Percentiles rank a stretch among this genome's conserved stretches.
Evolutionary conservation across 2,888 invertebrate genomes (phyloP).

Genomic region (Eubasilissa splendida): DNA sequence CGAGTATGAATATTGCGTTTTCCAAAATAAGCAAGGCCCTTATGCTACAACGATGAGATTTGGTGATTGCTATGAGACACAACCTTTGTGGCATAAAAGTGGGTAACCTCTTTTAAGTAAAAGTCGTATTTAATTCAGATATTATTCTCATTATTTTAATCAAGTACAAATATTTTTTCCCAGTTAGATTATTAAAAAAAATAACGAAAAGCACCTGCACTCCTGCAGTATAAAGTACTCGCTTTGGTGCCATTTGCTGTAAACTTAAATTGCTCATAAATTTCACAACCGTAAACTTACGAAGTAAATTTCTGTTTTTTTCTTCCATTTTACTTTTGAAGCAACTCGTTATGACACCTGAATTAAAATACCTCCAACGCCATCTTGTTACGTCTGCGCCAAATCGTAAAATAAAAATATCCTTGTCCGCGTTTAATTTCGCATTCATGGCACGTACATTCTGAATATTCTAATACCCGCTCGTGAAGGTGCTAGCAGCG

Average conservation of each 20-base stretch:
- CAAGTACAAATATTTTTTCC: too few species aligned
- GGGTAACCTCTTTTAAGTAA: too few species aligned
- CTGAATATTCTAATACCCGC: slow-evolving; percentile 47
- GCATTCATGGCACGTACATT: slow-evolving; percentile 43
- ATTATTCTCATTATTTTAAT: too few species aligned
- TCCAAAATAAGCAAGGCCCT: too few species aligned
- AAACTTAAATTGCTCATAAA: slow-evolving; percentile 41
- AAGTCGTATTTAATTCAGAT: too few species aligned
- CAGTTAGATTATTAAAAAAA: neutral
- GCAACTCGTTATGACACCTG: slow-evolving; percentile 38
- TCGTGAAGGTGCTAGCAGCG: slow-evolving; percentile 22
- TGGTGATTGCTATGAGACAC: too few species aligned
- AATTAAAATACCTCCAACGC: slow-evolving; percentile 20
- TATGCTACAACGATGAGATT: too few species aligned
- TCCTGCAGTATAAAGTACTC: neutral
- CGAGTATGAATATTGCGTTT: too few species aligned
- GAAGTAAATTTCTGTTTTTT: slow-evolving; percentile 30
- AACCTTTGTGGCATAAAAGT: too few species aligned
- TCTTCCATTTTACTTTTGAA: slow-evolving; percentile 9
- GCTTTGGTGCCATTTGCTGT: slow-evolving; percentile 29
- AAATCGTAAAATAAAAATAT: slow-evolving; percentile 41
- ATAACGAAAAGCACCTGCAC: neutral
- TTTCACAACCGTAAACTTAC: slow-evolving; percentile 29
- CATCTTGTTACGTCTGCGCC: slow-evolving; percentile 23
- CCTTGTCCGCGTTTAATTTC: slow-evolving; percentile 46